Base-by-base conservation (phyloP, 2,888 invertebrate genomes). In the Yponomeuta plumbellus region DNA sequence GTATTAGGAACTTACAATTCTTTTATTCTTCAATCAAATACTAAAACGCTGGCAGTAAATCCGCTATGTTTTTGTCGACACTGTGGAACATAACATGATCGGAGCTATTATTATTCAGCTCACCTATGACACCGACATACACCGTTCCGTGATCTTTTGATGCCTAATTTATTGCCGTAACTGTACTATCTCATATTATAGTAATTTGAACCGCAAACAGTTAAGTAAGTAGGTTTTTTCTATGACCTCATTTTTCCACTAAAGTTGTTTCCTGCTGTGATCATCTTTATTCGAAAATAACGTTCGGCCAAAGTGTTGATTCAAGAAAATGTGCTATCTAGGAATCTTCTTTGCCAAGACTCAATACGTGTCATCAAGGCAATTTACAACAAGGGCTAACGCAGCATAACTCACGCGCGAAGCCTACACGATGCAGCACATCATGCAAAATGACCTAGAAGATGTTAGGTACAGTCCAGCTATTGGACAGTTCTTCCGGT, bases 391-490 rank as follows among this genome's bases (percentile, higher is more conserved):
- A 34, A 34, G 34, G 8, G 34, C 34, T 34, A 34, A 34, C 34
- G 34, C 34, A 52, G 44, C 44, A 52, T 52, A 52, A 52, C 44
- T 52, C 44, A 52, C 44, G 44, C 44, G 44, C 44, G 17, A 17
- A 52, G 44, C 44, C 44, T 52, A 1, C 44, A 52, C 44, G 17
- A 52, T 52, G 17, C 44, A 17, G 44, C 44, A 52, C 13, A 52
- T 52, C 0, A 13, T 59, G 70, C 67, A 70, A 65, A 69, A 69
- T 70, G 71, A 70, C 70, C 69, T 67, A 70, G 69, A 71, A 71
- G 68, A 67, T 69, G 69, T 71, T 52, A 52, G 44, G 44, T 52
- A 52, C 44, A 52, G 44, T 52, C 44, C 4, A 17, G 17, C 13
- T 34, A 34, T 34, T 34, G 8, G 8, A 26, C 5, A 8, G 34